Percentiles rank a stretch among this genome's conserved stretches.
phyloP scores from a whole-genome alignment of 2,888 invertebrate species.

The Diloba caeruleocephala region DNA sequence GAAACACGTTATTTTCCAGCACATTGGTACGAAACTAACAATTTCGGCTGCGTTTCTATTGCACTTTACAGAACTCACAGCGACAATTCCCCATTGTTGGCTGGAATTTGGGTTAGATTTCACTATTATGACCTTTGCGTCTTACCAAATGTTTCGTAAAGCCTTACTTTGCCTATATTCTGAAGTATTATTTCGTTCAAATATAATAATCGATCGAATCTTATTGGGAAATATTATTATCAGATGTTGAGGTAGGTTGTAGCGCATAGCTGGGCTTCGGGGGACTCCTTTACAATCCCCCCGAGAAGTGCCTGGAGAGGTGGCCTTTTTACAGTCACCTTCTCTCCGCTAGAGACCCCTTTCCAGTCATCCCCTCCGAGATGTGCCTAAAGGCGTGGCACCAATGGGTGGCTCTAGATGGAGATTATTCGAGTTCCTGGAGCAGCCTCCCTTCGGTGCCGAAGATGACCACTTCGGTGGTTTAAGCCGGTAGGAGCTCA shows the following conservation, averaged over 20 bases:
- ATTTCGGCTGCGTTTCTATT: slow-evolving; percentile 30
- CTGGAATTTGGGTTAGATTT: slow-evolving; percentile 59
- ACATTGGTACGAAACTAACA: slow-evolving; percentile 6
- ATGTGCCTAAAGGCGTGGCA: no score
- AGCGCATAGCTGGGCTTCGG: no score
- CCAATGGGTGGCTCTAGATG: no score
- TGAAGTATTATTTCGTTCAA: slow-evolving; percentile 62
- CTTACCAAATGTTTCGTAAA: slow-evolving; percentile 73
- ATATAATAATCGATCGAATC: slow-evolving; percentile 61
- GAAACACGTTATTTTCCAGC: slow-evolving; percentile 8
- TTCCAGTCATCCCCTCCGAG: no score
- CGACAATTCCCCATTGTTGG: slow-evolving; percentile 51
- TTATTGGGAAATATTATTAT: slow-evolving; percentile 55
- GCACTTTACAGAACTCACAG: slow-evolving; percentile 38
- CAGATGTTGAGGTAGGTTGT: slow-evolving; percentile 23
- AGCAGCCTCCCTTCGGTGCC: no score
- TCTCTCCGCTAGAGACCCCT: no score
- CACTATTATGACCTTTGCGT: slow-evolving; percentile 73
- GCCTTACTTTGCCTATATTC: slow-evolving; percentile 66
- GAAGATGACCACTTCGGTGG: no score
- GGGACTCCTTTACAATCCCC: no score
- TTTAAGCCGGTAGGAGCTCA: no score
- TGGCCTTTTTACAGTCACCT: no score
- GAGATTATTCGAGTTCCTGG: no score
- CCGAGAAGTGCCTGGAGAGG: no score